Evolutionary conservation across 2,888 invertebrate genomes (phyloP), one percentile per base, ranked within the genome.

Genomic region (Scaeva pyrastri): DNA sequence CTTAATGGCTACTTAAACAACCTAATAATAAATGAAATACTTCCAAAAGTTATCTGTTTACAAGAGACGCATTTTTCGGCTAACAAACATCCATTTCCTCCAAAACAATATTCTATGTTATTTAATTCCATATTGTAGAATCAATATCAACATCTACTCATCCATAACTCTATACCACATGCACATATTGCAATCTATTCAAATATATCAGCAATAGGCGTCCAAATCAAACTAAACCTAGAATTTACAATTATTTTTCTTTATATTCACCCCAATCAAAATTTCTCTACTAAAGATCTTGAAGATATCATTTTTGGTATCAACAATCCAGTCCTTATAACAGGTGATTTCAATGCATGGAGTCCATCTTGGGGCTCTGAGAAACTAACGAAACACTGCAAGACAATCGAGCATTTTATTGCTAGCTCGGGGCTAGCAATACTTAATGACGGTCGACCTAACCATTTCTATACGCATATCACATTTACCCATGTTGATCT

Each of bases 341-440:
- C 58, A 48, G 80, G 80, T 14, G 68, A 80, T 50, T 66, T 85
- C 21, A 74, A 84, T 55, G 31, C 62, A 4, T 85, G 75, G 78
- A 85, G 80, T 41, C 66, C 76, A 11, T 56, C 72, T 14, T 80
- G 80, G 85, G 84, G 77, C 14, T 81, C 81, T 6, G 43, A 19
- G 14, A 19, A 58, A 16, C 10, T 48, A 3, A 81, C 70, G 11
- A 55, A 45, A n/a, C n/a, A n/a, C n/a, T n/a, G n/a, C n/a, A n/a
- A n/a, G n/a, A n/a, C n/a, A n/a, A n/a, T n/a, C n/a, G 77, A 81
- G 36, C 52, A 68, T 21, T 23, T 77, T 3, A 60, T 78, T 43
- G 8, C 77, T 19, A 62, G 58, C 11, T 26, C 60, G 19, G 76
- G 71, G 58, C 71, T 2, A n/a, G n/a, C n/a, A n/a, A n/a, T n/a